These are phyloP conservation scores for Thelohanellus kitauei DNA, from an alignment of 30 jellyfish, hydroid and myxozoan species.

Conservation along the genomic window DNA sequence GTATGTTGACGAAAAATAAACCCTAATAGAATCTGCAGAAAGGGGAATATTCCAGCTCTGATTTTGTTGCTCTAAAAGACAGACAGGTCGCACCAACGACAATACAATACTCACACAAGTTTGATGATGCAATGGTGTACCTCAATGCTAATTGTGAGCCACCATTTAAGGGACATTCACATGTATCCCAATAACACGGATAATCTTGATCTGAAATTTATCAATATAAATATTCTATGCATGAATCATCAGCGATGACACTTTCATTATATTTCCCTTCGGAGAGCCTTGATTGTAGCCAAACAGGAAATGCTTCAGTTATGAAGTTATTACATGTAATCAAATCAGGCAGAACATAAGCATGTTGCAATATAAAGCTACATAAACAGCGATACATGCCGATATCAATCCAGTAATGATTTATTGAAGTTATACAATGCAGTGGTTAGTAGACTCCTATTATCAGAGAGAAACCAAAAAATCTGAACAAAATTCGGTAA, in stretches of 20 bases:
- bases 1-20: too few species aligned
- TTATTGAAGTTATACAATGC: constrained; percentile 11
- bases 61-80: too few species aligned
- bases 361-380: constrained; percentile 9
- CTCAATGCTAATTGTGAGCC: constrained; percentile 29
- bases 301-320: constrained; percentile 1
- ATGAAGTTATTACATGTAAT: constrained; percentile 1
- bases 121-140: constrained; percentile 15
- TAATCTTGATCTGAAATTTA: constrained; percentile 2
- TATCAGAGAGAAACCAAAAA: constrained; percentile 11
- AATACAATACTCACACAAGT: constrained; percentile 10
- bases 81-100: constrained; percentile 11
- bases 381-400: constrained; percentile 8
- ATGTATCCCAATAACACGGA: constrained; percentile 7
- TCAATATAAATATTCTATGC: not conserved
- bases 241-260: constrained; percentile 2
- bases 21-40: too few species aligned
- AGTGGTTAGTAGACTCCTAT: constrained; percentile 8
- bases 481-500: constrained; percentile 5
- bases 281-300: constrained; percentile 21
- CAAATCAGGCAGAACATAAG: constrained; percentile 2
- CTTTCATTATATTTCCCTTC: constrained; percentile 3
- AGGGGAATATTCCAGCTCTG: too few species aligned
- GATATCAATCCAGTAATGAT: not conserved
- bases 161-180: constrained; percentile 17